phyloP scores from a whole-genome alignment of 2,797 vertebrate genomes.

The Pangasius larnaudii region DNA sequence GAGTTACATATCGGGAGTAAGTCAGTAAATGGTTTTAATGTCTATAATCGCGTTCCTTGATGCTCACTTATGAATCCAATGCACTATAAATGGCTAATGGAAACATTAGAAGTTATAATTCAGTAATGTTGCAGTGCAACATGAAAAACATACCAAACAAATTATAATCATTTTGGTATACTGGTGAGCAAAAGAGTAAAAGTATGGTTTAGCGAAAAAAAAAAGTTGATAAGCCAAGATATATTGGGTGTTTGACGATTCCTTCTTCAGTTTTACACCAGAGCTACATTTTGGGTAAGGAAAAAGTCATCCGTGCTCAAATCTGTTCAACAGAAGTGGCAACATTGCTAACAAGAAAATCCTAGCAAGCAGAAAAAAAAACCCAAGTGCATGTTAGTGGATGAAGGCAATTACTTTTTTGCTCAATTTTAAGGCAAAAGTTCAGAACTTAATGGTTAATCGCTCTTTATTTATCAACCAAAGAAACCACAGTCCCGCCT shows the following conservation, averaged over 20 bases:
- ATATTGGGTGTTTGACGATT: background rate
- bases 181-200: background rate
- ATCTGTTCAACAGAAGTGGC: background rate
- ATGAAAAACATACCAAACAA: background rate
- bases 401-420: no score
- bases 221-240: background rate
- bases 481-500: background rate
- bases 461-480: background rate
- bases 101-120: conserved; percentile 19
- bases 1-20: background rate
- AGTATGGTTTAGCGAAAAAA: background rate
- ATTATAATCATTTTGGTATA: background rate
- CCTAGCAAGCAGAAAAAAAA: background rate
- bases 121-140: background rate
- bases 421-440: background rate
- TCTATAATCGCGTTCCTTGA: conserved; percentile 28
- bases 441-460: background rate
- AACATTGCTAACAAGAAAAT: background rate
- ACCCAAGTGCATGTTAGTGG: background rate
- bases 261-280: background rate
- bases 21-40: conserved; percentile 17
- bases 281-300: background rate
- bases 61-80: conserved; percentile 12
- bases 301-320: background rate
- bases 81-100: conserved; percentile 25